Base-by-base conservation (phyloP, 1,140 invertebrate species). In the Apis mellifera region DNA sequence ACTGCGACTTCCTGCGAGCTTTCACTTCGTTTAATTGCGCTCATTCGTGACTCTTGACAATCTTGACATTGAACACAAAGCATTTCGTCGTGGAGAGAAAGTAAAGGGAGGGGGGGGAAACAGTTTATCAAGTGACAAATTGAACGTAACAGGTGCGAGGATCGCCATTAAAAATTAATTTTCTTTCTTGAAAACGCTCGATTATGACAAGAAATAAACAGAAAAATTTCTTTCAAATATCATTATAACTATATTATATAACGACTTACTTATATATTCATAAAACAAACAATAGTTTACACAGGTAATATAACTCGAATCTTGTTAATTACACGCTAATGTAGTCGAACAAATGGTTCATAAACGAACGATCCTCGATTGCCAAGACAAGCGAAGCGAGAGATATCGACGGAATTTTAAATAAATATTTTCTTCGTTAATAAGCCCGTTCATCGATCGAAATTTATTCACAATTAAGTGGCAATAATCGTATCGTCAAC, bases 41-140 rank as follows among this genome's bases (percentile, higher is more conserved):
- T 89, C 87, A 76, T 19, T 80, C 64, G 68, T 68, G 82, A 15
- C 62, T 64, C 70, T 77, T 82, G 84, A 85, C 85, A 88, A 84
- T 90, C 89, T 90, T 90, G 90, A 91, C 89, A 91, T 91, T 90
- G 90, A 87, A 76, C 79, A 59, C 70, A 66, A 71, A 48, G 60
- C 60, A 60, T 60, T 54, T 73, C 71, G 73, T 73, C 48, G 57
- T 72, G 42, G 77, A 55, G 76, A 82, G 84, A 88, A 89, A 88
- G 83, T 82, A 84, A 65, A 68, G 26, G n/a, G n/a, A n/a, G n/a
- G n/a, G n/a, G n/a, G 60, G 62, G 55, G 32, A 21, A 76, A 50
- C 32, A 42, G 42, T 32, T 62, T 55, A 55, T 69, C 73, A 64
- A 26, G 42, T 80, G 52, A 32, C 52, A 55, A 80, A 80, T 74